These are phyloP conservation scores for Zosterops japonicus DNA, from an alignment of 2,113 vertebrate species.

Conservation along the genomic window DNA sequence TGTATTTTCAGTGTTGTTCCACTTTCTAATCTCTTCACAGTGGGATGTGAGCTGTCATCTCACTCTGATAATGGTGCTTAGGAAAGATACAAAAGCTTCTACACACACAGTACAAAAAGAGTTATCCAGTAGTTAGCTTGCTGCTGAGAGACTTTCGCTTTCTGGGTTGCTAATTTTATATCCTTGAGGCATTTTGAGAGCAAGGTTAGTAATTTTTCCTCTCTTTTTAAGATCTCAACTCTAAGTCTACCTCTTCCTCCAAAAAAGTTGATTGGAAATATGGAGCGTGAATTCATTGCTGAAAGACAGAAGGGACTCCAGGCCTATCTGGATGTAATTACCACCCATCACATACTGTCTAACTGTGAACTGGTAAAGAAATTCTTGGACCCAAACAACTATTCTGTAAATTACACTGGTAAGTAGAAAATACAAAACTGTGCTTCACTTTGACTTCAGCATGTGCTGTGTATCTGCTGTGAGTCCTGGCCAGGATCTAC, in stretches of 20 bases:
- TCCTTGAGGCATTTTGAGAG: neutral
- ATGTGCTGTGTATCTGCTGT: neutral
- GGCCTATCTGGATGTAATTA: conserved; percentile 91
- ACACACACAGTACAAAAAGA: neutral
- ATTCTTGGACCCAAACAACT: conserved; percentile 94
- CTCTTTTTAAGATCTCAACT: conserved; percentile 83
- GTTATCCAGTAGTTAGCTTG: neutral
- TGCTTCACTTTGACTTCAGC: neutral
- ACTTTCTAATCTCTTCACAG: neutral
- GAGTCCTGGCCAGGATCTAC: neutral
- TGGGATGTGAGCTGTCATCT: neutral
- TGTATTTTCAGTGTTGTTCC: neutral
- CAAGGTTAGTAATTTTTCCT: neutral
- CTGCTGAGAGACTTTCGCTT: neutral
- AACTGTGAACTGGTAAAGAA: conserved; percentile 90
- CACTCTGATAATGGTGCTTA: neutral
- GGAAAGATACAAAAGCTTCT: neutral
- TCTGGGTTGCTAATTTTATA: neutral
- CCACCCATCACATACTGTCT: conserved; percentile 88
- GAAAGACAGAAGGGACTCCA: conserved; percentile 96
- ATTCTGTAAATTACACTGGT: conserved; percentile 95
- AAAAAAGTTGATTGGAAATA: conserved; percentile 96
- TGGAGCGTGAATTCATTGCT: conserved; percentile 97
- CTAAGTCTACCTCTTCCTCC: conserved; percentile 93
- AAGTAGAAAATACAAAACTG: conserved; percentile 4